Percentiles rank a stretch among this genome's conserved stretches.
These are phyloP conservation scores for Holothuria leucospilota DNA, from an alignment of 53 echinoderm and acorn worm genomes.

Conservation along the genomic window DNA sequence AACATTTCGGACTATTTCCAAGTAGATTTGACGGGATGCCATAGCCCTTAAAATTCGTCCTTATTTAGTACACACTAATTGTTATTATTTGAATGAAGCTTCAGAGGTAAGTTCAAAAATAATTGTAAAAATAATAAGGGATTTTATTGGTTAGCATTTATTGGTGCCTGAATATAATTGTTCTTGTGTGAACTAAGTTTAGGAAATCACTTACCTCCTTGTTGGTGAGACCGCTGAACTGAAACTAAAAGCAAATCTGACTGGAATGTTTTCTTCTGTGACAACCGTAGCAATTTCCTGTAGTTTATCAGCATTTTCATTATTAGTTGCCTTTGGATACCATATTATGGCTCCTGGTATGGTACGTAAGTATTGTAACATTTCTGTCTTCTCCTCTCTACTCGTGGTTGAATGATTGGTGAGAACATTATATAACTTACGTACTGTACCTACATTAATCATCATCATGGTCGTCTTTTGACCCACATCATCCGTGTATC, in stretches of 20 bases:
- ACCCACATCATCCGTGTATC: constrained; percentile 21
- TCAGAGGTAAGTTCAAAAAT: too few relatives aligned
- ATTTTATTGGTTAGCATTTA: too few relatives aligned
- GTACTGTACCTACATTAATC: neutral
- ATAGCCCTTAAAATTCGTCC: too few relatives aligned
- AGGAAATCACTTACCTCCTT: neutral
- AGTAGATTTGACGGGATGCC: too few relatives aligned
- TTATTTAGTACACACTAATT: too few relatives aligned
- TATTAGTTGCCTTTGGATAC: neutral
- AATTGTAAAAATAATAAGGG: too few relatives aligned
- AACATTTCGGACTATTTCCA: too few relatives aligned
- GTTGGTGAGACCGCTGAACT: neutral
- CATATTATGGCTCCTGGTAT: neutral
- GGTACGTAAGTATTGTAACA: neutral
- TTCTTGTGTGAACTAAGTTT: neutral
- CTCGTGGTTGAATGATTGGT: too few relatives aligned
- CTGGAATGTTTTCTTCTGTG: neutral
- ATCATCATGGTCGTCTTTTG: constrained; percentile 5
- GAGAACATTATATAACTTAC: neutral
- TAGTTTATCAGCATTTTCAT: neutral
- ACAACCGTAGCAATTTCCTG: neutral
- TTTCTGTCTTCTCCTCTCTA: neutral
- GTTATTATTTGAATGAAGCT: too few relatives aligned
- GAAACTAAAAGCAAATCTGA: constrained; percentile 7
- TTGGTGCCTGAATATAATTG: neutral